Evolutionary conservation across 2,113 vertebrate species (phyloP).

Genomic region (Vombatus ursinus): DNA sequence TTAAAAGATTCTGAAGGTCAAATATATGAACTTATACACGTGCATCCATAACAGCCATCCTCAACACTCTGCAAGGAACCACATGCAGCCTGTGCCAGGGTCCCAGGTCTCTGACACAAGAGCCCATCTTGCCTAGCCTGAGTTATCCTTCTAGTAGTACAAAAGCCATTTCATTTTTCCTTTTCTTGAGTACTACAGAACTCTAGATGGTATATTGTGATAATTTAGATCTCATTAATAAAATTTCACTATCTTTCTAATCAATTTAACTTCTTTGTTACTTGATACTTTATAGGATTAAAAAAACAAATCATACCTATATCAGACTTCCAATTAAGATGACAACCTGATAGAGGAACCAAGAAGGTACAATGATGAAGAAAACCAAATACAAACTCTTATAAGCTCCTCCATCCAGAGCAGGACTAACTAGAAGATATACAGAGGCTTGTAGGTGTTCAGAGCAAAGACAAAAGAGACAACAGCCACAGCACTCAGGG

Average conservation of each 20-base stretch:
- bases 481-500: background rate
- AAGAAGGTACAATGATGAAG: background rate
- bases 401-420: background rate
- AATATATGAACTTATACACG: slow-evolving; percentile 9
- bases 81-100: background rate
- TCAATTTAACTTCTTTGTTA: background rate
- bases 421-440: background rate
- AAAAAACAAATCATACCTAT: background rate
- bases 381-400: background rate
- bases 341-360: background rate
- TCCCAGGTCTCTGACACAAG: background rate
- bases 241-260: background rate
- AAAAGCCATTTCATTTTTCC: background rate
- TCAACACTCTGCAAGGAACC: background rate
- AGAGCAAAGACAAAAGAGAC: background rate
- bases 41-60: background rate
- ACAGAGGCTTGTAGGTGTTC: background rate
- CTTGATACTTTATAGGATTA: background rate
- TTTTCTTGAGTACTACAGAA: background rate
- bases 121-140: background rate
- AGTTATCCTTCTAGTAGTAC: background rate
- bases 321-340: background rate
- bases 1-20: slow-evolving; percentile 9
- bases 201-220: background rate
- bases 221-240: background rate